Evolutionary conservation across 2,113 vertebrate species (phyloP), one percentile per base, ranked within the genome.

Genomic region (Oncorhynchus clarkii): DNA sequence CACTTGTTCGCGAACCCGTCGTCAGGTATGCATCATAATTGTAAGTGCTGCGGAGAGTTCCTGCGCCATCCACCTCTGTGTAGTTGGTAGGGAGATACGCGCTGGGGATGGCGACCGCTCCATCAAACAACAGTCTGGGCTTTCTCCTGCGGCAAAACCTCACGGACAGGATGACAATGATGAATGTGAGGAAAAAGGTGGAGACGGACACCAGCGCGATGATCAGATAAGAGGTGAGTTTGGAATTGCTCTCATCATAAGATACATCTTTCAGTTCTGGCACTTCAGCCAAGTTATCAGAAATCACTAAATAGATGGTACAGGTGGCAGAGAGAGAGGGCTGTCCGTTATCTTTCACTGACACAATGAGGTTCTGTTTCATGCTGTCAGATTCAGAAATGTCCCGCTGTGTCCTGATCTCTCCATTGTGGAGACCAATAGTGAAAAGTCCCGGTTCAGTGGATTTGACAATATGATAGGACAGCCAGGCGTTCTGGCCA

Each of bases 401-500:
- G 70, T 85, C 82, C 51, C 87, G 78, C 34, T 84, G 84, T 26
- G 83, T 88, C 81, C 80, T 85, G 78, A 87, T 85, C 80, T 89
- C 87, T 29, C 88, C 88, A 7, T 83, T 86, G 80, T 91, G 86
- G 78, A 82, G 20, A 57, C 83, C 86, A n/a, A 92, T 80, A 20
- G 29, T 82, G 77, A 90, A 90, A 66, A 92, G 86, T 70, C 82
- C 85, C 2, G 85, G 71, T 71, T 85, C 90, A n/a, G 84, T 89
- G 66, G 88, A 82, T 73, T 89, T 87, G 1, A 91, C 80, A 29
- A 92, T 79, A 13, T 89, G 78, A 86, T 87, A 90, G 27, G 81
- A 80, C 70, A 91, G 82, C 78, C 88, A 88, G 45, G 88, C 81
- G 57, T 91, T 91, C 75, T 90, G 89, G 1, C 90, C 86, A 1